These are phyloP conservation scores for Octomys mimax DNA, from an alignment of 2,797 vertebrate genomes.

Conservation along the genomic window DNA sequence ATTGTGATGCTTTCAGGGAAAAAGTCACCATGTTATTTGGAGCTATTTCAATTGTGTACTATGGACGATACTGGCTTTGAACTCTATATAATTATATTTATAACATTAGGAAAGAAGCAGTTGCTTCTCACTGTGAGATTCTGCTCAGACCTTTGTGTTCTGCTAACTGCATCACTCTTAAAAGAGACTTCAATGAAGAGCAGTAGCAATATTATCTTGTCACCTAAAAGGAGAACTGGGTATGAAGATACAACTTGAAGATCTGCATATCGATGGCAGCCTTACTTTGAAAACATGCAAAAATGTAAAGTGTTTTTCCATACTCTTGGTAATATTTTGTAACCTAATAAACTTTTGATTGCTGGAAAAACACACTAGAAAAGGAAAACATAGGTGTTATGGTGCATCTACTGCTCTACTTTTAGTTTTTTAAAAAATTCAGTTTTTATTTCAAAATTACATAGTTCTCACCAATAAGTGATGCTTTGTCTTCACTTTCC, in stretches of 20 bases:
- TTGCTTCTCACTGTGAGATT: constrained; percentile 57
- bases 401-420: background rate
- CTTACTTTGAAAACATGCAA: constrained; percentile 89
- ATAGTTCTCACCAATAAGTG: background rate
- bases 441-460: background rate
- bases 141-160: constrained; percentile 64
- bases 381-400: background rate
- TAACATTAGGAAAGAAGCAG: too few species aligned
- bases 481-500: background rate
- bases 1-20: background rate
- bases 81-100: too few species aligned
- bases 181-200: constrained; percentile 67
- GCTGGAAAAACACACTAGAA: background rate
- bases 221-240: constrained; percentile 83
- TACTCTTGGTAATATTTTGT: constrained; percentile 83
- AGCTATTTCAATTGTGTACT: background rate
- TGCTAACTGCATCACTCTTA: constrained; percentile 51
- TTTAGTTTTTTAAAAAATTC: background rate
- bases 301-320: constrained; percentile 91
- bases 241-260: constrained; percentile 81
- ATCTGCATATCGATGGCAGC: constrained; percentile 76
- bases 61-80: background rate
- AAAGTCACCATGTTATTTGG: background rate
- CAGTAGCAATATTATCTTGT: constrained; percentile 79
- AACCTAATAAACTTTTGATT: too few species aligned